Evolutionary conservation across 2,797 vertebrate species (phyloP).

Genomic region (Alauda arvensis): DNA sequence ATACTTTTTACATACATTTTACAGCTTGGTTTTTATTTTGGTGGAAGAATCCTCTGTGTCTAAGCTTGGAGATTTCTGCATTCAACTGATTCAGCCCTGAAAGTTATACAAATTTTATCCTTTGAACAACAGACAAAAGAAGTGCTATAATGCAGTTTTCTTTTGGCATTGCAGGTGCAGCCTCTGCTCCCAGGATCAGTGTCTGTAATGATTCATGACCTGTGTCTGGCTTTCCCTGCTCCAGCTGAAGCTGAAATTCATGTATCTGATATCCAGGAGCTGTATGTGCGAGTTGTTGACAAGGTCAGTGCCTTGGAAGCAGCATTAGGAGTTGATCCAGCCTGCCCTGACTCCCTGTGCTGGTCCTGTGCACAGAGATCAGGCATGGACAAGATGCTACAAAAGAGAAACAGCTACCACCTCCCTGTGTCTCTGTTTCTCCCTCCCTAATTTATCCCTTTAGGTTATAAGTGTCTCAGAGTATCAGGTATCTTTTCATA

Average conservation of each 20-base stretch:
- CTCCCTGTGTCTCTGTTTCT: background rate
- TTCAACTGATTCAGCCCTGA: background rate
- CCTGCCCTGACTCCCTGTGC: background rate
- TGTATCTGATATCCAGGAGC: constrained; percentile 89
- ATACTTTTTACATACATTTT: background rate
- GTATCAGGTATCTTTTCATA: background rate
- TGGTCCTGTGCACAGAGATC: background rate
- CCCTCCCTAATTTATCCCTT: background rate
- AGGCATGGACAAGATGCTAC: background rate
- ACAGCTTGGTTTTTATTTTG: background rate
- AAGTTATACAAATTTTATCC: background rate
- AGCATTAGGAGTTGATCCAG: background rate
- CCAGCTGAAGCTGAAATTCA: constrained; percentile 80
- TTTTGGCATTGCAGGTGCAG: constrained; percentile 74
- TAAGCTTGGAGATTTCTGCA: background rate
- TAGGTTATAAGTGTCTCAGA: background rate
- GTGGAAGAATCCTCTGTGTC: background rate
- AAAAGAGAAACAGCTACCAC: background rate
- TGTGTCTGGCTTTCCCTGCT: constrained; percentile 79
- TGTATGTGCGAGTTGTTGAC: constrained; percentile 90
- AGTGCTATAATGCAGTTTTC: background rate
- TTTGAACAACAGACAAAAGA: background rate
- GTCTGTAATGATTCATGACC: constrained; percentile 87
- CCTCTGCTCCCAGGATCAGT: constrained; percentile 78
- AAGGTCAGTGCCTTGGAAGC: constrained; percentile 80